Evolutionary conservation across 2,888 invertebrate species (phyloP).

Genomic region (Trichogramma dendrolimi): DNA sequence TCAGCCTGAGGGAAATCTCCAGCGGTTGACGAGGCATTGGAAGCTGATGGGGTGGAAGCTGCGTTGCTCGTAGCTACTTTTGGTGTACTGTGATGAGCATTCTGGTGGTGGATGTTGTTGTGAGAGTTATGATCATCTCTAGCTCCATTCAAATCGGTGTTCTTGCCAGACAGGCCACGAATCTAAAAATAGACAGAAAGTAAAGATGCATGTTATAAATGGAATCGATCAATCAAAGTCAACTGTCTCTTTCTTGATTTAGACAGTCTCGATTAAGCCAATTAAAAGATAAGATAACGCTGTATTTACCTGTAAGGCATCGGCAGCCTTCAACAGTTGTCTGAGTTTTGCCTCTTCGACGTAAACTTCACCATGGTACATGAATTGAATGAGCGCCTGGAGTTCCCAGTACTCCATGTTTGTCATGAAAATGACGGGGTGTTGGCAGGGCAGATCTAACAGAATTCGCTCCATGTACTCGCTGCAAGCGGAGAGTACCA

Average conservation of each 20-base stretch:
- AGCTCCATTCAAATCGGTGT: slow-evolving; percentile 33
- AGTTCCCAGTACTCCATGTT: slow-evolving; percentile 63
- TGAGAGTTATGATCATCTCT: slow-evolving; percentile 2
- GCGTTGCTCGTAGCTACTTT: slow-evolving; percentile 28
- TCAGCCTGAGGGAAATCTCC: slow-evolving; percentile 27
- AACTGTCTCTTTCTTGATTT: neutral
- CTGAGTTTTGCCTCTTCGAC: slow-evolving; percentile 49
- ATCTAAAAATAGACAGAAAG: slow-evolving; percentile 33
- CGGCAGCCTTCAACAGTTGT: slow-evolving; percentile 49
- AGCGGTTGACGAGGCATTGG: slow-evolving; percentile 18
- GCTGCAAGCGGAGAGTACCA: slow-evolving; percentile 79
- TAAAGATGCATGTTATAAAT: neutral
- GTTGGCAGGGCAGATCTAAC: slow-evolving; percentile 80
- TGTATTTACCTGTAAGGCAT: slow-evolving; percentile 45
- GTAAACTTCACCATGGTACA: slow-evolving; percentile 51
- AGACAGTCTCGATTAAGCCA: too few species aligned
- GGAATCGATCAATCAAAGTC: neutral
- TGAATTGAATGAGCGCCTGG: slow-evolving; percentile 49
- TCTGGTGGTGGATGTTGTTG: slow-evolving; percentile 9
- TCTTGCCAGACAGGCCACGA: slow-evolving; percentile 48
- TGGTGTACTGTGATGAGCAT: slow-evolving; percentile 26
- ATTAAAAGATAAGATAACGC: neutral
- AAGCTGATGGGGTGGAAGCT: slow-evolving; percentile 36
- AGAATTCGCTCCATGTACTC: slow-evolving; percentile 78
- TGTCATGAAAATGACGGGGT: slow-evolving; percentile 77